phyloP scores from a whole-genome alignment of 2,797 vertebrate species.

The Typhlichthys eigenmanni region DNA sequence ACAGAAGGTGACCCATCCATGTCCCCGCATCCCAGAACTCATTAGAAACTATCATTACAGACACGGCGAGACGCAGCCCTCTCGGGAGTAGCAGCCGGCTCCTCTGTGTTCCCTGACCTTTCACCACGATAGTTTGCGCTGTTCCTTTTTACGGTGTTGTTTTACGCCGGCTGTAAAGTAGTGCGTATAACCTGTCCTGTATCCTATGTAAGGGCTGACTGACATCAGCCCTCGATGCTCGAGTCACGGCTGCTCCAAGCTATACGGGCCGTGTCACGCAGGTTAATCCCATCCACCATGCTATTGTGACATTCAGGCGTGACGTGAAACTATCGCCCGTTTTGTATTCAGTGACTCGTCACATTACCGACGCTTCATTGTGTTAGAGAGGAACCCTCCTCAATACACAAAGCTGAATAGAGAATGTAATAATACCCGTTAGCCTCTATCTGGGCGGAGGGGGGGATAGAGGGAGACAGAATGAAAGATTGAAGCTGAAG shows the following conservation, averaged over 20 bases:
- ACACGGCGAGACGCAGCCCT: slow-evolving; percentile 22
- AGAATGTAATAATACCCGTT: slow-evolving; percentile 26
- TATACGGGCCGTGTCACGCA: slow-evolving; percentile 6
- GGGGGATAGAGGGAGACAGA: too few relatives aligned
- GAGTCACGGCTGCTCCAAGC: background rate
- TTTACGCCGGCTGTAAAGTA: slow-evolving; percentile 31
- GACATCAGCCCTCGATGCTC: slow-evolving; percentile 25
- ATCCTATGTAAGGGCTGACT: slow-evolving; percentile 44
- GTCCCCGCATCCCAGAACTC: slow-evolving; percentile 33
- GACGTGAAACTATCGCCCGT: background rate
- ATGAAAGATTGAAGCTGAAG: too few relatives aligned
- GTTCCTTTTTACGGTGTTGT: slow-evolving; percentile 35
- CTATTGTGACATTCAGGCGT: slow-evolving; percentile 34
- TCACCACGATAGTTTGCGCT: slow-evolving; percentile 33
- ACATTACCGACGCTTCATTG: slow-evolving; percentile 41
- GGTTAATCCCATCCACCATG: background rate
- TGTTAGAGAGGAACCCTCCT: slow-evolving; percentile 31
- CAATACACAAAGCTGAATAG: slow-evolving; percentile 34
- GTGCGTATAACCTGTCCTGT: background rate
- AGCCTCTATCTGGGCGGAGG: background rate
- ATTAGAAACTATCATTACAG: slow-evolving; percentile 52
- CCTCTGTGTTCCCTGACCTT: slow-evolving; percentile 50
- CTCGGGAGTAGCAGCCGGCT: slow-evolving; percentile 17
- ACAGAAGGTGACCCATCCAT: slow-evolving; percentile 56
- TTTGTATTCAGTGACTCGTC: slow-evolving; percentile 22